Conservation (phyloP, 2,797 vertebrate species). For the Gouania willdenowi region DNA sequence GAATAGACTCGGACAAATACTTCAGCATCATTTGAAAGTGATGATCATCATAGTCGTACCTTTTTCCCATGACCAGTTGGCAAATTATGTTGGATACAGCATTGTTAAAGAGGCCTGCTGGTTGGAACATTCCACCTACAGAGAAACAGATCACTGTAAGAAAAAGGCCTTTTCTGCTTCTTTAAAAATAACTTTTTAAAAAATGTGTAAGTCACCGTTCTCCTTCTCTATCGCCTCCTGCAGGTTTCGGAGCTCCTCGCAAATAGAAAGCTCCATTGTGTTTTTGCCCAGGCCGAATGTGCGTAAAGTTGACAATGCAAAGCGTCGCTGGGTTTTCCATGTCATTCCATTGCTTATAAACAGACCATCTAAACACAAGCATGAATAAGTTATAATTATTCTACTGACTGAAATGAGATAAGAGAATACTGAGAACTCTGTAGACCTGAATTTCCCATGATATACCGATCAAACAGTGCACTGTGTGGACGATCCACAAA, state of each 20-base stretch:
- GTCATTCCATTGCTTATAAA: constrained; percentile 53
- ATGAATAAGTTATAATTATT: neutral
- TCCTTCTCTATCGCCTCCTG: constrained; percentile 54
- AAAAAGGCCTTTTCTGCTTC: neutral
- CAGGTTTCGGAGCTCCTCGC: constrained; percentile 51
- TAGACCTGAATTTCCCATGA: constrained; percentile 51
- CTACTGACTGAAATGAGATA: neutral
- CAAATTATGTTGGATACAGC: constrained; percentile 70
- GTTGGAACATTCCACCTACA: constrained; percentile 54
- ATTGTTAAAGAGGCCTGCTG: constrained; percentile 51
- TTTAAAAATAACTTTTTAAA: too few species aligned
- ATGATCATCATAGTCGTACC: constrained; percentile 63
- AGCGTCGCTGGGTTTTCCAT: constrained; percentile 64
- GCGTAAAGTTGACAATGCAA: constrained; percentile 57
- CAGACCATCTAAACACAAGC: constrained; percentile 40
- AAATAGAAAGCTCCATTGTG: constrained; percentile 53
- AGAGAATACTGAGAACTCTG: too few species aligned
- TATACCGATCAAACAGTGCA: neutral
- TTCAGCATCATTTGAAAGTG: constrained; percentile 52
- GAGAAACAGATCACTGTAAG: too few species aligned
- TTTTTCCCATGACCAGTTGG: constrained; percentile 61
- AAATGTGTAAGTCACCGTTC: constrained; percentile 44
- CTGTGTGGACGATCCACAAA: constrained; percentile 64
- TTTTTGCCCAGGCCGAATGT: constrained; percentile 60
- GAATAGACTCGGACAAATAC: constrained; percentile 23